Evolutionary conservation across 2,797 vertebrate species (phyloP).

Genomic region (Macrochelys suwanniensis): DNA sequence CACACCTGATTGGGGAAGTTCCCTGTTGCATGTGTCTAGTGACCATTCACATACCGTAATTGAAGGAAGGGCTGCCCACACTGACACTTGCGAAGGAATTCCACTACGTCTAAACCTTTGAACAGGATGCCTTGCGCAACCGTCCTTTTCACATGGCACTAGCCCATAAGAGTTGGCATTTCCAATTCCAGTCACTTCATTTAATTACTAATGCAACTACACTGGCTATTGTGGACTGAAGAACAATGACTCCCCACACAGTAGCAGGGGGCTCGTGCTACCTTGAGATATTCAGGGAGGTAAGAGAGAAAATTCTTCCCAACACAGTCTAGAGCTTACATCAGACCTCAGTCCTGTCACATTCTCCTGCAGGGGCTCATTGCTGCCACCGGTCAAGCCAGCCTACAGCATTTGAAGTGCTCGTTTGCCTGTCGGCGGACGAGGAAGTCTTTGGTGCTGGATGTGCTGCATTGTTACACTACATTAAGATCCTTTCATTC

Average conservation of each 20-base stretch:
- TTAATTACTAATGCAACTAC: not conserved
- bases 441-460: not conserved
- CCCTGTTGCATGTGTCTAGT: not conserved
- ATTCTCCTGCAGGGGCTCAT: conserved; percentile 37
- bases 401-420: conserved; percentile 7
- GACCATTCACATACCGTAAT: not conserved
- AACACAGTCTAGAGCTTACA: not conserved
- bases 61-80: not conserved
- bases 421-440: not conserved
- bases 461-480: not conserved
- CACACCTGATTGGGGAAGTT: not conserved
- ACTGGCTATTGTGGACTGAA: not conserved
- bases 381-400: conserved; percentile 23
- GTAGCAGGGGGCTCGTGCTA: not conserved
- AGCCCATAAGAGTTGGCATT: not conserved
- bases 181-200: not conserved
- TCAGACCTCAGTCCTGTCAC: not conserved
- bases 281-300: not conserved
- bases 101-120: not conserved
- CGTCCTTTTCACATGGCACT: not conserved
- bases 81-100: not conserved
- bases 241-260: not conserved
- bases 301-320: not conserved
- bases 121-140: not conserved
- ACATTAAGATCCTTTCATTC: not conserved